Conservation (phyloP, 2,113 vertebrate genomes). For the Synodontis membranacea region DNA sequence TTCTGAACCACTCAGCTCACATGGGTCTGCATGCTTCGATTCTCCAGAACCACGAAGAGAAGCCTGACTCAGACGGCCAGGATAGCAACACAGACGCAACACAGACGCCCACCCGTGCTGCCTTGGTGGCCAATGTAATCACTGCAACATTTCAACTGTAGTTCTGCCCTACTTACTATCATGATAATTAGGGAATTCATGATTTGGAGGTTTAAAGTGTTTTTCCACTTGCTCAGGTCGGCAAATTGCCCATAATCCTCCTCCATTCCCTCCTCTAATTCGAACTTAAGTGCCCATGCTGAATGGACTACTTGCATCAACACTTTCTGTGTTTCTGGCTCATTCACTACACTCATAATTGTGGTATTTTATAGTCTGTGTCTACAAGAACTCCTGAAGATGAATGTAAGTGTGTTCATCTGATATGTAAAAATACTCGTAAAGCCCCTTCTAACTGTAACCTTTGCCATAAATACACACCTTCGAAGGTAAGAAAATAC, state of each 20-base stretch:
- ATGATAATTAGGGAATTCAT: not conserved
- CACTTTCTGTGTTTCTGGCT: not conserved
- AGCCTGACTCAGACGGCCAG: slow-evolving; percentile 43
- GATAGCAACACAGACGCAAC: slow-evolving; percentile 48
- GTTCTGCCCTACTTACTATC: not conserved
- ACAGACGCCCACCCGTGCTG: slow-evolving; percentile 64
- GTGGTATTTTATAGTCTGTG: not conserved
- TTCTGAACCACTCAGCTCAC: slow-evolving; percentile 81
- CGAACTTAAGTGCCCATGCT: not conserved
- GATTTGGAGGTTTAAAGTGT: not conserved
- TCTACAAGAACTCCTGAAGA: not conserved
- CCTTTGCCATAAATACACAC: not conserved
- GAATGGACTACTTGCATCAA: not conserved
- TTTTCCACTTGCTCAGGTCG: not conserved
- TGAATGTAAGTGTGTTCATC: not conserved
- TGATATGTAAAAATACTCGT: not conserved
- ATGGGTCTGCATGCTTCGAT: slow-evolving; percentile 64
- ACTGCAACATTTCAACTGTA: not conserved
- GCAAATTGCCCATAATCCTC: not conserved
- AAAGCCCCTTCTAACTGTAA: not conserved
- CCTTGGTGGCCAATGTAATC: slow-evolving; percentile 86
- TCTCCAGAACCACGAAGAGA: slow-evolving; percentile 67
- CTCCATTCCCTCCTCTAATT: too few relatives aligned
- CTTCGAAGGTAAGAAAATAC: not conserved
- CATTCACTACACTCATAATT: not conserved